A percentile compares a stretch with the other conserved stretches of the same genome.
Conservation (phyloP, 30 jellyfish, hydroid and myxozoan genomes). For the Clytia hemisphaerica region DNA sequence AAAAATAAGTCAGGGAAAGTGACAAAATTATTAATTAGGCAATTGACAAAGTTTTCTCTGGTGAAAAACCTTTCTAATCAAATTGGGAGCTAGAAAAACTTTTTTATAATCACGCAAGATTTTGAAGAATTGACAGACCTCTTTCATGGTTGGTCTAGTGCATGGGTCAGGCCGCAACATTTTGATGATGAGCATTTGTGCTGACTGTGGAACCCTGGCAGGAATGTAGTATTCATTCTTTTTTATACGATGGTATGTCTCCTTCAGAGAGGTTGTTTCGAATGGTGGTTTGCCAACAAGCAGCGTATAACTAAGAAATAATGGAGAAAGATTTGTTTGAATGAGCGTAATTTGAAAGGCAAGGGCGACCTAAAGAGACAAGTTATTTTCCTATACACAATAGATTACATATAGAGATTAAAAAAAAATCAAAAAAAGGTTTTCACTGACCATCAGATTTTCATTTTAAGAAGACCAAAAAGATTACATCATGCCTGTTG, state of each 20-base stretch:
- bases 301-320: conserved; percentile 58
- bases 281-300: conserved; percentile 99
- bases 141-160: conserved; percentile 86
- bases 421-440: neutral
- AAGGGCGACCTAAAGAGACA: too few relatives aligned
- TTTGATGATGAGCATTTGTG: conserved; percentile 90
- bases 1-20: too few relatives aligned
- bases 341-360: neutral
- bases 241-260: conserved; percentile 90
- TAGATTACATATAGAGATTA: neutral
- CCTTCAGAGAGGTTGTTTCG: conserved; percentile 87
- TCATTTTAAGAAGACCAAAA: neutral
- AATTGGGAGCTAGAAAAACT: too few relatives aligned
- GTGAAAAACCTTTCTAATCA: too few relatives aligned
- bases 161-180: conserved; percentile 91
- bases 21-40: too few relatives aligned
- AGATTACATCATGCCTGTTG: too few relatives aligned
- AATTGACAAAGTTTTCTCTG: too few relatives aligned
- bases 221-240: conserved; percentile 93
- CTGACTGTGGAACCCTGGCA: conserved; percentile 79
- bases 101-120: too few relatives aligned
- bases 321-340: neutral
- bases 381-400: too few relatives aligned
- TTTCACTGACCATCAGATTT: neutral
- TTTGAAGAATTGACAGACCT: too few relatives aligned